These are phyloP conservation scores for Leucophora obtusa DNA, from an alignment of 2,888 invertebrate genomes.

Conservation along the genomic window DNA sequence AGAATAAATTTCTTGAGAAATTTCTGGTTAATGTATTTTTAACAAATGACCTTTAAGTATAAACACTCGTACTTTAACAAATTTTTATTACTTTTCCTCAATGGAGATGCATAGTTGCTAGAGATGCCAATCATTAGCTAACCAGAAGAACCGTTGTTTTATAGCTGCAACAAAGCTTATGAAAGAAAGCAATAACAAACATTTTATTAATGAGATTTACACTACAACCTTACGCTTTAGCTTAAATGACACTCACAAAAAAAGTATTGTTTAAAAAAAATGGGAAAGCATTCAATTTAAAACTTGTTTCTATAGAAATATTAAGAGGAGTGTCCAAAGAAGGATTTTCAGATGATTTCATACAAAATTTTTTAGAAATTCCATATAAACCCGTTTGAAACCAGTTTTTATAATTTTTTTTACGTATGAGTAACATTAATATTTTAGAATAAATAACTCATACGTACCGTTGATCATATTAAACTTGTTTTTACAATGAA, in stretches of 20 bases:
- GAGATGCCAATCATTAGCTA: slow-evolving; percentile 15
- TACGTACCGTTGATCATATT: too few species aligned
- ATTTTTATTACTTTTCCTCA: slow-evolving; percentile 19
- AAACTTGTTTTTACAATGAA: too few species aligned
- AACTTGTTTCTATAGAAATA: too few species aligned
- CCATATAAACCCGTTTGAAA: too few species aligned
- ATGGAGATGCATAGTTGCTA: slow-evolving; percentile 17
- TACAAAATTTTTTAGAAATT: too few species aligned
- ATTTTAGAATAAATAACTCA: too few species aligned
- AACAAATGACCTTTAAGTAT: slow-evolving; percentile 36
- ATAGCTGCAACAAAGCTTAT: slow-evolving; percentile 3
- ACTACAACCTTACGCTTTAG: slow-evolving; percentile 13
- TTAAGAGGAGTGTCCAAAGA: too few species aligned
- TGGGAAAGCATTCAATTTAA: too few species aligned
- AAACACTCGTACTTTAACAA: slow-evolving; percentile 53
- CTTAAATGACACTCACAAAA: background rate
- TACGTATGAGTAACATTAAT: too few species aligned
- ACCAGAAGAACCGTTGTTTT: slow-evolving; percentile 39
- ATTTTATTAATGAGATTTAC: slow-evolving; percentile 49
- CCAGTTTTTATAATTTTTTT: too few species aligned
- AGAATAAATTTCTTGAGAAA: background rate
- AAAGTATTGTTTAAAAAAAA: background rate
- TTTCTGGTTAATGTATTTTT: slow-evolving; percentile 21
- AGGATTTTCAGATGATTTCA: too few species aligned
- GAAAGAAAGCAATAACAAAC: slow-evolving; percentile 6